phyloP scores from a whole-genome alignment of 2,113 vertebrate genomes.

The Anhinga anhinga region DNA sequence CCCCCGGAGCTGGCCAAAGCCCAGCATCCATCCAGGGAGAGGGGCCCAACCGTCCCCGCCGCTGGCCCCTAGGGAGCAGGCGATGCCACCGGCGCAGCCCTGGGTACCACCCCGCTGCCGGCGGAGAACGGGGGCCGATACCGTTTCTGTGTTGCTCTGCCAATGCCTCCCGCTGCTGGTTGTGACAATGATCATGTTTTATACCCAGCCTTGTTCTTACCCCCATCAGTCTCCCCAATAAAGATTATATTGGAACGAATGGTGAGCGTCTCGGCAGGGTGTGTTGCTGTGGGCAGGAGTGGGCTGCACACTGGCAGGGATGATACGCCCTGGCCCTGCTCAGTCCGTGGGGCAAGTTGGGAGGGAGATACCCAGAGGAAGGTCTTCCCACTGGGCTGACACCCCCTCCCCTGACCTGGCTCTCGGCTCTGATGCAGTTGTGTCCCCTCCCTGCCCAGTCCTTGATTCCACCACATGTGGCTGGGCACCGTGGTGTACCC shows the following conservation, averaged over 20 bases:
- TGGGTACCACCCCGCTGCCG: neutral
- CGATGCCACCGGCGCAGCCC: neutral
- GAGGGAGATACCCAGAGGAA: accelerated
- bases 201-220: conserved; percentile 61
- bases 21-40: neutral
- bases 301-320: accelerated
- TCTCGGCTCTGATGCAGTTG: neutral
- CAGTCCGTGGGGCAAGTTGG: accelerated
- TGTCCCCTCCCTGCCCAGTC: neutral
- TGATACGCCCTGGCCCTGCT: accelerated
- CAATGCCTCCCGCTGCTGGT: conserved; percentile 53
- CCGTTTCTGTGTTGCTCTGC: conserved; percentile 42
- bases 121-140: neutral
- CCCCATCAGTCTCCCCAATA: conserved; percentile 58
- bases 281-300: accelerated
- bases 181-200: conserved; percentile 57
- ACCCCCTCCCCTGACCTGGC: neutral
- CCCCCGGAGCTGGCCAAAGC: neutral
- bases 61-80: accelerated
- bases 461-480: accelerated
- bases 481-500: neutral
- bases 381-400: neutral
- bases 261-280: accelerated
- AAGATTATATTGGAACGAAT: conserved; percentile 62
- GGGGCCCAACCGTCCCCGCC: neutral